These are phyloP conservation scores for Strigamia crassipes DNA, from an alignment of 2,888 invertebrate genomes.

Conservation along the genomic window DNA sequence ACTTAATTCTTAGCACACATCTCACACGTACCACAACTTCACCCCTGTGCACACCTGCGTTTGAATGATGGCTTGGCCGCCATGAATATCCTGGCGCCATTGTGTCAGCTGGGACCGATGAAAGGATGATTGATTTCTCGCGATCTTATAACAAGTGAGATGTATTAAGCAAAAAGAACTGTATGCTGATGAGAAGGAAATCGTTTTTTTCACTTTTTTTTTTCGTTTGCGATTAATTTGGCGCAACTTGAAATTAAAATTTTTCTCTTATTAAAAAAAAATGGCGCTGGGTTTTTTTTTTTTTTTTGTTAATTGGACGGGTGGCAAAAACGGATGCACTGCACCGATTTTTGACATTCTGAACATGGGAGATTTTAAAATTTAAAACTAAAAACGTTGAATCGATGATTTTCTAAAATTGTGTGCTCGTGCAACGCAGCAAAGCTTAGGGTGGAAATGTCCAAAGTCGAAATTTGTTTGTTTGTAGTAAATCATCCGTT, in stretches of 20 bases:
- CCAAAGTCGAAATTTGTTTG: no score
- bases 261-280: no score
- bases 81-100: conserved; percentile 10
- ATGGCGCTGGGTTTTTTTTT: no score
- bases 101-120: conserved; percentile 10
- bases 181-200: neutral
- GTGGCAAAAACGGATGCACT: no score
- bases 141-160: neutral
- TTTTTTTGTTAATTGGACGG: no score
- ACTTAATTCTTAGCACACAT: neutral
- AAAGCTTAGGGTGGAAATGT: no score
- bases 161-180: neutral
- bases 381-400: no score
- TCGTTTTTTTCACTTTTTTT: neutral
- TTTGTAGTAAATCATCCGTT: no score
- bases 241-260: neutral
- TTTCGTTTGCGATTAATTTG: neutral
- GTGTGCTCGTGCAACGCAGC: no score
- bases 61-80: neutral
- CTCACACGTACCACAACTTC: neutral
- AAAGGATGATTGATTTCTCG: neutral
- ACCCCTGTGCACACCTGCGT: neutral
- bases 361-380: no score
- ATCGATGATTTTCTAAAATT: no score
- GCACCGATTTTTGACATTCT: no score